Conservation (phyloP, 2,113 vertebrate genomes). For the Taxidea taxus region DNA sequence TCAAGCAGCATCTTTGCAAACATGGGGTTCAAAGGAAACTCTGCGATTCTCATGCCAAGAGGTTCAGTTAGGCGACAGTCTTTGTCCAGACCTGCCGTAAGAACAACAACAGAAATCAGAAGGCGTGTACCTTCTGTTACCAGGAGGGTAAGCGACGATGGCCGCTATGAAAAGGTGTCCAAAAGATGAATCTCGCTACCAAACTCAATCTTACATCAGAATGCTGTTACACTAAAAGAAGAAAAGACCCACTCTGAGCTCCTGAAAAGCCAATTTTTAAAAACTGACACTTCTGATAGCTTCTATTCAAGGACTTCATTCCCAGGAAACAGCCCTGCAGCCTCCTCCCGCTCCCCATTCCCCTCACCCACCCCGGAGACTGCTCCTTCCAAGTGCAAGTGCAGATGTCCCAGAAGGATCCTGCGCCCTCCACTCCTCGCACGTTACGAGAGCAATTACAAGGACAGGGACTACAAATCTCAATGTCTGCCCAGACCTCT, state of each 20-base stretch:
- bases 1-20: slow-evolving; percentile 99
- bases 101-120: not conserved
- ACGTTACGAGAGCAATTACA: not conserved
- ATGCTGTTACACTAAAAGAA: not conserved
- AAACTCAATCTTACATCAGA: not conserved
- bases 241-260: not conserved
- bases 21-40: slow-evolving; percentile 98
- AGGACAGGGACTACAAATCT: not conserved
- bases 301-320: not conserved
- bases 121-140: not conserved
- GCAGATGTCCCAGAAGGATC: not conserved
- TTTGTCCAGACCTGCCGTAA: slow-evolving; percentile 92
- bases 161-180: not conserved
- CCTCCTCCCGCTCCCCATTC: not conserved
- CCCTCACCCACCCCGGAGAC: not conserved
- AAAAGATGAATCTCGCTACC: not conserved
- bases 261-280: not conserved
- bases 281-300: not conserved
- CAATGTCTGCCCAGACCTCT: not conserved
- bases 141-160: not conserved
- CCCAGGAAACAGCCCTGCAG: not conserved
- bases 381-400: not conserved
- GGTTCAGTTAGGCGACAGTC: slow-evolving; percentile 95
- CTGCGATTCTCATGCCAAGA: slow-evolving; percentile 95
- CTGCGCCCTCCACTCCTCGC: not conserved